Evolutionary conservation across 2,888 invertebrate species (phyloP), one percentile per base, ranked within the genome.

Genomic region (Protonemura montana): DNA sequence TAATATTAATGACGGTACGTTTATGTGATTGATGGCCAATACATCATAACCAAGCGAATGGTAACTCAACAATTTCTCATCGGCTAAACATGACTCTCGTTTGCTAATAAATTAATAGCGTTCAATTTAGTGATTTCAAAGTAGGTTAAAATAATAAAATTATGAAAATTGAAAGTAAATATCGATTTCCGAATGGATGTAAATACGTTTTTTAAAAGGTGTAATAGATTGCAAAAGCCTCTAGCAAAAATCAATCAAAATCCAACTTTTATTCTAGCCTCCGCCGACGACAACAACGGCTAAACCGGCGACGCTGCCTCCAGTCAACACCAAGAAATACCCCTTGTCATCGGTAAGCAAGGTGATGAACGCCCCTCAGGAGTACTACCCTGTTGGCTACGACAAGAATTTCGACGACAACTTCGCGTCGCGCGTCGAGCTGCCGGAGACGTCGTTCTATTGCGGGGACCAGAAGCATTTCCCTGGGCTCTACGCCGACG

Each of bases 401-500:
- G 97, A 97, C 89, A 97, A 97, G 91, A 96, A 97, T 91, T 97
- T 96, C 89, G 97, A 97, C 89, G 97, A 97, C 89, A 96, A 97
- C 89, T 97, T 97, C 90, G 95, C 95, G 86, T 95, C 97, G 0
- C 95, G 96, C 89, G 97, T 97, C 0, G 97, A 97, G 89, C 92
- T 97, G 28, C 97, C 97, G 0, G 95, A 95, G 76, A 97, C 97
- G 0, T 95, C 93, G 87, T 97, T 97, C 91, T 95, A 95, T 88
- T 97, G 97, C 90, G 96, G 96, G 0, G 96, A 97, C 89, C 97
- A 97, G 90, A 97, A 97, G 90, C 97, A 97, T 91, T 97, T 97
- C 90, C 97, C 97, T 0, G 97, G 97, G 76, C 92, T 97, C 16
- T 97, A 97, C 89, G 97, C 96, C 0, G 97, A 97, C 89, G 96